Evolutionary conservation across 1,140 invertebrate species (phyloP), one percentile per base, ranked within the genome.

Genomic region (Daktulosphaira vitifoliae): DNA sequence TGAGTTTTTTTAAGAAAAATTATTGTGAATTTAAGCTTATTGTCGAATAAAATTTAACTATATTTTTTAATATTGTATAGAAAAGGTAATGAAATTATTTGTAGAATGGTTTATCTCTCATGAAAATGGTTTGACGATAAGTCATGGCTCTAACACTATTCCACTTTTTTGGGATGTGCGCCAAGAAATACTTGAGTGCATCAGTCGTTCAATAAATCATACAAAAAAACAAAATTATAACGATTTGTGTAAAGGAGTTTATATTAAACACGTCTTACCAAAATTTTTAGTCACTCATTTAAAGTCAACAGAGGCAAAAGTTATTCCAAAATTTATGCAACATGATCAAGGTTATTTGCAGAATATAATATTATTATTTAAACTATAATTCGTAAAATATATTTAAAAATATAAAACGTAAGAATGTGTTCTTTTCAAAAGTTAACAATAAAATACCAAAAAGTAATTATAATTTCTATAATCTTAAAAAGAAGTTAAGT

Each of bases 71-170:
- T n/a, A n/a, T n/a, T n/a, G n/a, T n/a, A 33, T 11, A 33, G 29
- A 33, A 6, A 33, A 33, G 29, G 5, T 6, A 33, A 33, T 33
- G 29, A 6, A 33, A 6, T 33, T 33, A 11, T 33, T 6, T 11
- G 42, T 4, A 20, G 42, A 33, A 29, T 62, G 56, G 56, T 20
- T 16, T 4, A 20, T 62, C 5, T 46, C 42, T n/a, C 56, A 62
- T 9, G n/a, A 48, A 9, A 18, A 62, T 33, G 25, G 16, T 15
- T 9, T 44, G 8, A 62, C 25, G n/a, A 15, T 33, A 1, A 62
- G 56, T 20, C 8, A 11, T 7, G 56, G 56, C 16, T 46, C 44
- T n/a, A 48, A 46, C 25, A 25, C 16, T 22, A 39, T 46, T 0
- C 26, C 20, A 20, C 44, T 62, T 11, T 1, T 20, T n/a, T 3